Evolutionary conservation across 2,113 vertebrate genomes (phyloP).

Genomic region (Barbus barbus): DNA sequence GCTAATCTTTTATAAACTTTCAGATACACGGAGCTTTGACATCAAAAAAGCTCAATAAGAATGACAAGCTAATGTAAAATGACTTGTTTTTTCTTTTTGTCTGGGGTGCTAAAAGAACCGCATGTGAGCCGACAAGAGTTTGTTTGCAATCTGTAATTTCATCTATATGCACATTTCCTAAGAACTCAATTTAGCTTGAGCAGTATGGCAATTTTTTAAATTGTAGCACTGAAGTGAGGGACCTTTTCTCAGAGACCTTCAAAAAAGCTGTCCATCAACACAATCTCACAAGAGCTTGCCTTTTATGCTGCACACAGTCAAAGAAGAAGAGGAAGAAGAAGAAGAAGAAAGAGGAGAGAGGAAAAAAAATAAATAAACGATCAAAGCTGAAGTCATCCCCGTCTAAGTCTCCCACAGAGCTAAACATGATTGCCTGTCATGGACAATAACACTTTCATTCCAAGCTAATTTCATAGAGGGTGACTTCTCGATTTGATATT

Average conservation of each 20-base stretch:
- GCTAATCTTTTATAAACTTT: background rate
- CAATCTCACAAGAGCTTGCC: background rate
- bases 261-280: conserved; percentile 38
- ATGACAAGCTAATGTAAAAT: background rate
- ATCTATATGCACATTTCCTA: background rate
- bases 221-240: conserved; percentile 10
- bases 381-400: conserved; percentile 36
- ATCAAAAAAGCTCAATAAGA: background rate
- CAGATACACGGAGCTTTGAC: background rate
- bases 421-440: conserved; percentile 52
- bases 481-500: conserved; percentile 51
- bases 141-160: background rate
- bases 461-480: conserved; percentile 57
- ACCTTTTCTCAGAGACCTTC: conserved; percentile 38
- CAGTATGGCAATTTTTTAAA: conserved; percentile 28
- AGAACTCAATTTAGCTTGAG: background rate
- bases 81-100: background rate
- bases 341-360: background rate
- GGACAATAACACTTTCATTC: conserved; percentile 56
- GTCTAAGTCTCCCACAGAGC: conserved; percentile 49
- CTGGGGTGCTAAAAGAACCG: background rate
- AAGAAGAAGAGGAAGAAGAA: conserved; percentile 27
- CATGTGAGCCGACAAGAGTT: background rate
- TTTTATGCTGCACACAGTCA: conserved; percentile 23
- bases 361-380: conserved; percentile 15